phyloP scores from a whole-genome alignment of 2,113 vertebrate genomes.

The Nothocercus nigrocapillus region DNA sequence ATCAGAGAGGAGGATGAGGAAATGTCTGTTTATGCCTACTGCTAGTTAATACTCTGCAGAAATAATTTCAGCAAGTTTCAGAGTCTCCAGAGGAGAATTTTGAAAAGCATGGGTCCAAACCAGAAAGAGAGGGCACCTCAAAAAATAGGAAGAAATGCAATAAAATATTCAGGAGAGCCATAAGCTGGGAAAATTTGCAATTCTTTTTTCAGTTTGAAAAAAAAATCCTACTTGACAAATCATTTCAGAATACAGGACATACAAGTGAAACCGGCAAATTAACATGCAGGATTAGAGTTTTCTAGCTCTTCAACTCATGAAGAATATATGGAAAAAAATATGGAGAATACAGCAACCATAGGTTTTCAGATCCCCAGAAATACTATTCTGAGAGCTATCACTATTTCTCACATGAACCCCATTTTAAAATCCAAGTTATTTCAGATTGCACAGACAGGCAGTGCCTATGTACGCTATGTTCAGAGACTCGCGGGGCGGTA shows the following conservation, averaged over 20 bases:
- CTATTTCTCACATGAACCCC: neutral
- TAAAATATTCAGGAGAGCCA: neutral
- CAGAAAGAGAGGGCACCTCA: neutral
- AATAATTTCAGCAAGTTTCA: neutral
- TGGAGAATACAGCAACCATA: neutral
- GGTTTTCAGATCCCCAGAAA: neutral
- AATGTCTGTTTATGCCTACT: neutral
- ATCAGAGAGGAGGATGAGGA: neutral
- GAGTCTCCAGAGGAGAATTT: neutral
- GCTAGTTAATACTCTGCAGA: neutral
- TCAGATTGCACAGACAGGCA: conserved; percentile 9
- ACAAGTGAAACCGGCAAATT: neutral
- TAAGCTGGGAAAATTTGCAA: neutral
- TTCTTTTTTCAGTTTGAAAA: neutral
- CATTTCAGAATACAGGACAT: neutral
- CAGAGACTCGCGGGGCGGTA: conserved; percentile 31
- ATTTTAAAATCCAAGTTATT: conserved; percentile 22
- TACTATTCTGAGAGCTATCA: neutral
- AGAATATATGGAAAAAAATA: neutral
- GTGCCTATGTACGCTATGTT: neutral
- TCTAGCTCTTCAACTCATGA: neutral
- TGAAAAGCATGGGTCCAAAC: neutral
- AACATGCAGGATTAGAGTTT: neutral
- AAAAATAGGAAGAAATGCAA: neutral
- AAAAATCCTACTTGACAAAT: neutral